phyloP scores from a whole-genome alignment of 2,888 invertebrate genomes.

The Scaptodrosophila latifasciaeformis region DNA sequence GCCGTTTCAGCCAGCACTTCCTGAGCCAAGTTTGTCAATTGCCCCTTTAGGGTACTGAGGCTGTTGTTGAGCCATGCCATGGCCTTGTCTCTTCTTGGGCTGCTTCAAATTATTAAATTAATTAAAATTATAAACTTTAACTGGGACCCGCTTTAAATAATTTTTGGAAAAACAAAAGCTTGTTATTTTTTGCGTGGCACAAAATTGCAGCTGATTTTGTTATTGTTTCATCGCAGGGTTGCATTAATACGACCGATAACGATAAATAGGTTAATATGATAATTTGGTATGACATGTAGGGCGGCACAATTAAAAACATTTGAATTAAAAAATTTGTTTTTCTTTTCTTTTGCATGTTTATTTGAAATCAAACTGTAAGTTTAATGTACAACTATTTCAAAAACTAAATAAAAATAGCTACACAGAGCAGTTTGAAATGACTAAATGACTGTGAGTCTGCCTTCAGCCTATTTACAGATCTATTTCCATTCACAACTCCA shows the following conservation, averaged over 20 bases:
- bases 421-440: neutral
- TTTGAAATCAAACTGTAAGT: neutral
- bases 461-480: neutral
- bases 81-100: slow-evolving; percentile 28
- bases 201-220: slow-evolving; percentile 64
- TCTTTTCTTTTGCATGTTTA: neutral
- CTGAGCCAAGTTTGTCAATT: slow-evolving; percentile 90
- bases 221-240: slow-evolving; percentile 39
- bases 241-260: neutral
- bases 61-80: slow-evolving; percentile 83
- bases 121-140: slow-evolving; percentile 1
- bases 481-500: no score
- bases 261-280: neutral
- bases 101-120: neutral
- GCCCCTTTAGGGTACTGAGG: slow-evolving; percentile 84
- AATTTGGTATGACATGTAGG: neutral
- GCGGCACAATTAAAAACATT: neutral
- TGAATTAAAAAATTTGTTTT: neutral
- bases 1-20: slow-evolving; percentile 89
- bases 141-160: slow-evolving; percentile 6
- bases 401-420: neutral
- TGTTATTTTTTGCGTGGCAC: slow-evolving; percentile 59
- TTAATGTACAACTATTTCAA: neutral
- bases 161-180: slow-evolving; percentile 30
- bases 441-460: neutral